Evolutionary conservation across 2,888 invertebrate species (phyloP).

Genomic region (Parnassius orleans): DNA sequence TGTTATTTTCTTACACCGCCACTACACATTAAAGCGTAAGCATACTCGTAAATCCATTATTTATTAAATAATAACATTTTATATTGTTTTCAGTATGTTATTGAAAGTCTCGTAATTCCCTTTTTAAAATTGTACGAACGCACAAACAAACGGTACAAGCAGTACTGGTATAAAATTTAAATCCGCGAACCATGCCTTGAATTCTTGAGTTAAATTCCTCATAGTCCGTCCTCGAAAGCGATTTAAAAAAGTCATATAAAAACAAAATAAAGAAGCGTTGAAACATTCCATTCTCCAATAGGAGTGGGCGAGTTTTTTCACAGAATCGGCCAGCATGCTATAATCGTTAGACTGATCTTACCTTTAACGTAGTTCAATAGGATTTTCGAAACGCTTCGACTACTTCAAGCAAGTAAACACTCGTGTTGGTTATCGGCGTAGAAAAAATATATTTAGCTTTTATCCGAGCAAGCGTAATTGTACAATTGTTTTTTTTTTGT

Average conservation of each 20-base stretch:
- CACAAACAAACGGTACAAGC: background rate
- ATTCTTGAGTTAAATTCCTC: slow-evolving; percentile 26
- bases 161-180: background rate
- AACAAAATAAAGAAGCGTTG: slow-evolving; percentile 22
- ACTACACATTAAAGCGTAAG: too few species aligned
- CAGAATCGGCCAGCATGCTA: slow-evolving; percentile 32
- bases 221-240: slow-evolving; percentile 12
- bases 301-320: slow-evolving; percentile 46
- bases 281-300: slow-evolving; percentile 26
- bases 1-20: too few species aligned
- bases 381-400: slow-evolving; percentile 47
- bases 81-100: too few species aligned
- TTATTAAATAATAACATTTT: too few species aligned
- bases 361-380: slow-evolving; percentile 63
- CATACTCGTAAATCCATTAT: too few species aligned
- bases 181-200: slow-evolving; percentile 13
- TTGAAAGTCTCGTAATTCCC: too few species aligned
- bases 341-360: slow-evolving; percentile 42
- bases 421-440: slow-evolving; percentile 12
- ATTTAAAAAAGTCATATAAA: slow-evolving; percentile 20
- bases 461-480: slow-evolving; percentile 4
- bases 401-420: slow-evolving; percentile 18
- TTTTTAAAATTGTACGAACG: too few species aligned
- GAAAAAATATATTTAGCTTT: slow-evolving; percentile 19
- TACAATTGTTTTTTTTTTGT: slow-evolving; percentile 8